Evolutionary conservation across 2,888 invertebrate genomes (phyloP), one percentile per base, ranked within the genome.

Genomic region (Thera britannica): DNA sequence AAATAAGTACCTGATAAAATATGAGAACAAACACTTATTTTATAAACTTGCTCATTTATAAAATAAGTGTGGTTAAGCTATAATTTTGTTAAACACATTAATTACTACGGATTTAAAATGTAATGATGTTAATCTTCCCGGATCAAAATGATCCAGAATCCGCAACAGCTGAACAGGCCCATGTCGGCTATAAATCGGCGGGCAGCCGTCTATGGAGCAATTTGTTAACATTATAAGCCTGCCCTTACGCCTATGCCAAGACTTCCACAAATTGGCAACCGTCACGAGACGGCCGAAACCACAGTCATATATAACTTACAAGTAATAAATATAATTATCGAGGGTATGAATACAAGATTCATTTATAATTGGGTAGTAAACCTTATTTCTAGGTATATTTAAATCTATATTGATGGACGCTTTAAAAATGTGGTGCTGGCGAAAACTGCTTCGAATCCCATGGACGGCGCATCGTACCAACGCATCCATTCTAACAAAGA

Each of bases 141-240:
- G 34, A 44, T 61, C 35, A 60, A 65, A 60, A n/a, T 57, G 51
- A 61, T 65, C 61, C 62, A 58, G 12, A 63, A 34, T 58, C 61
- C 61, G 56, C 36, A 64, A 41, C 74, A 74, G 57, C 68, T 64
- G 58, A 74, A 64, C 60, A 52, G 58, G 62, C 72, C 75, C 73
- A 79, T 69, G 71, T 79, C 75, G 71, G 57, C 75, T 69, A 76
- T 82, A 79, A 80, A 82, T 80, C 71, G 70, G 65, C 62, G 51
- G 67, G 67, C 72, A 67, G 71, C 70, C 71, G 77, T 76, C 79
- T 77, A 77, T 78, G 77, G 77, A 77, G 72, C 79, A 75, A 83
- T 83, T 81, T 78, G 76, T 79, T 78, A 77, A 79, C 77, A 81
- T 73, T 78, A 77, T 83, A 82, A 83, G 81, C 79, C 79, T 61